Evolutionary conservation across 2,797 vertebrate species (phyloP).

Genomic region (Mormyrops boulengeri): DNA sequence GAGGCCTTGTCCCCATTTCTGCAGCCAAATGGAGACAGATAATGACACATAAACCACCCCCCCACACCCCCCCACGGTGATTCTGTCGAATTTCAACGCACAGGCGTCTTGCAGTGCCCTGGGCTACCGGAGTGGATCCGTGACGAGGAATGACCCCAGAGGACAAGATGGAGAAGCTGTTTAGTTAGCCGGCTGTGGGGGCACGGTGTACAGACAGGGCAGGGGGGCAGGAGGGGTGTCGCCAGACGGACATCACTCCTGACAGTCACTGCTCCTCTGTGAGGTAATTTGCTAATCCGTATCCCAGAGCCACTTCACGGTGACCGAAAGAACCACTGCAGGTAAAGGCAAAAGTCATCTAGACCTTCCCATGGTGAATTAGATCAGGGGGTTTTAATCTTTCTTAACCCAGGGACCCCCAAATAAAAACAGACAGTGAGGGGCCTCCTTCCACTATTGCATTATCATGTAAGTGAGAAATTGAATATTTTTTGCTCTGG

Average conservation of each 20-base stretch:
- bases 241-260: neutral
- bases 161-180: neutral
- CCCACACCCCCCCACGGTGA: neutral
- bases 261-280: neutral
- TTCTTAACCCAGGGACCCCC: neutral
- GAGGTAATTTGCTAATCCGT: neutral
- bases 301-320: neutral
- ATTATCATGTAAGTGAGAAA: neutral
- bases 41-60: neutral
- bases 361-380: neutral
- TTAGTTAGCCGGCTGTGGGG: neutral
- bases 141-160: neutral
- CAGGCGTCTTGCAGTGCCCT: neutral
- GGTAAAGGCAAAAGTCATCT: neutral
- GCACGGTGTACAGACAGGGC: neutral
- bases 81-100: neutral
- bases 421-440: neutral
- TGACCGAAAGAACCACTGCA: neutral
- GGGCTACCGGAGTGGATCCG: neutral
- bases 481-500: neutral
- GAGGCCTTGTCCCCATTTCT: neutral
- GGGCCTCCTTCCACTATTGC: neutral
- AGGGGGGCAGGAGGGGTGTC: no score
- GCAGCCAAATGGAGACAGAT: neutral
- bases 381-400: neutral